phyloP scores from a whole-genome alignment of 1,140 invertebrate genomes.

The Ylistrum balloti region DNA sequence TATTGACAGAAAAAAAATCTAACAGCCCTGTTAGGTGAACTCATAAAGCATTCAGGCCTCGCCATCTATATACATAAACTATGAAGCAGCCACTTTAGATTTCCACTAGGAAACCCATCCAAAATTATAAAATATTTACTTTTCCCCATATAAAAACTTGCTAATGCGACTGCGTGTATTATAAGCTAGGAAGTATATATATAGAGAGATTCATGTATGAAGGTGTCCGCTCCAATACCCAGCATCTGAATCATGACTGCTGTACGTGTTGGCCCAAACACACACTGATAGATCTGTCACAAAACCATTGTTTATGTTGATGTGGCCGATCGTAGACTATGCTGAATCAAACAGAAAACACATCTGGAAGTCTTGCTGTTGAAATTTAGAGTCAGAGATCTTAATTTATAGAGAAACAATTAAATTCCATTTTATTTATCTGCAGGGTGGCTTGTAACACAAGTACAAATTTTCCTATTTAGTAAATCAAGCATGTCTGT shows the following conservation, averaged over 20 bases:
- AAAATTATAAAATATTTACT: constrained; percentile 41
- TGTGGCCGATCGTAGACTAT: background rate
- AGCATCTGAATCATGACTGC: constrained; percentile 18
- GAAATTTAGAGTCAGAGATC: background rate
- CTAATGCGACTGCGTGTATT: constrained; percentile 9
- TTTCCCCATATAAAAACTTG: constrained; percentile 27
- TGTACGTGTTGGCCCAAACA: background rate
- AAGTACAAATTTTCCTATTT: background rate
- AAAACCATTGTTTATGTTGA: background rate
- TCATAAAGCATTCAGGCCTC: constrained; percentile 22
- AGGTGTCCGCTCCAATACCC: constrained; percentile 20
- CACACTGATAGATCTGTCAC: background rate
- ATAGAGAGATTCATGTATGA: background rate
- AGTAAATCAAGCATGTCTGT: background rate
- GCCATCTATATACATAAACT: constrained; percentile 7
- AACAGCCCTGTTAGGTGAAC: background rate
- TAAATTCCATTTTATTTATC: too few relatives aligned
- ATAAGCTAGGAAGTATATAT: background rate
- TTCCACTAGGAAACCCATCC: constrained; percentile 29
- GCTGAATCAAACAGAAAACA: background rate
- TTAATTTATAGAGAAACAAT: background rate
- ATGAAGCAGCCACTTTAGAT: background rate
- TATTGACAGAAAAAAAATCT: constrained; percentile 37
- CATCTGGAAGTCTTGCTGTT: background rate
- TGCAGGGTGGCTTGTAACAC: background rate